Evolutionary conservation across 2,888 invertebrate species (phyloP).

Genomic region (Catocala sponsa): DNA sequence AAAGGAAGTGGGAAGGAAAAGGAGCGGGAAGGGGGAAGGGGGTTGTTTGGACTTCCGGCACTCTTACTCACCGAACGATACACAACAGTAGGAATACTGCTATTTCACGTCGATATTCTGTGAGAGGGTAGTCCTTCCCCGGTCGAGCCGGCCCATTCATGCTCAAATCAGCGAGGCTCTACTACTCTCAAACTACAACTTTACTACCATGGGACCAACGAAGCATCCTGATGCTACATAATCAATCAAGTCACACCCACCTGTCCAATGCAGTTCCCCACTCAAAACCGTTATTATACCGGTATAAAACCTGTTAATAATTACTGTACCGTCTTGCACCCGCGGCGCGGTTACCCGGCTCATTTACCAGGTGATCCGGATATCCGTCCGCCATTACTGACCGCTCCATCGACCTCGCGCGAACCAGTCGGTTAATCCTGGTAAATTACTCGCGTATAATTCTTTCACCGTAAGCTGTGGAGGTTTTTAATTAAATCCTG

Average conservation of each 20-base stretch:
- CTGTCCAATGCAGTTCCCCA: neutral
- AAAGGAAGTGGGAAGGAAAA: no score
- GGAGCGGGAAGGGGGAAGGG: no score
- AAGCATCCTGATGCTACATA: neutral
- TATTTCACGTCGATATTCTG: no score
- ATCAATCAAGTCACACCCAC: neutral
- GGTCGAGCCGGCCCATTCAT: no score
- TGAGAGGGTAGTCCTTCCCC: no score
- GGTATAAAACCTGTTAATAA: conserved; percentile 19
- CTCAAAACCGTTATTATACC: neutral
- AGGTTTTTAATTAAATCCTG: no score
- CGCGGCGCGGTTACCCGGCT: conserved; percentile 29
- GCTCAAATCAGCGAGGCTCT: no score
- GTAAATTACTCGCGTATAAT: conserved; percentile 32
- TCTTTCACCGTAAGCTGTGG: neutral
- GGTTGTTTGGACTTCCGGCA: no score
- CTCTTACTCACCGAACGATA: no score
- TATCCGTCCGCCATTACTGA: conserved; percentile 29
- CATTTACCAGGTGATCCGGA: conserved; percentile 42
- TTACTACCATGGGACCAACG: no score
- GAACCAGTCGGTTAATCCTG: conserved; percentile 10
- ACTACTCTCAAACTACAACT: no score
- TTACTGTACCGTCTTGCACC: conserved; percentile 32
- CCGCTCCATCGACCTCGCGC: conserved; percentile 26
- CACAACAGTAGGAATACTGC: no score